Base-by-base conservation (phyloP, 2,113 vertebrate species). In the Pan troglodytes region DNA sequence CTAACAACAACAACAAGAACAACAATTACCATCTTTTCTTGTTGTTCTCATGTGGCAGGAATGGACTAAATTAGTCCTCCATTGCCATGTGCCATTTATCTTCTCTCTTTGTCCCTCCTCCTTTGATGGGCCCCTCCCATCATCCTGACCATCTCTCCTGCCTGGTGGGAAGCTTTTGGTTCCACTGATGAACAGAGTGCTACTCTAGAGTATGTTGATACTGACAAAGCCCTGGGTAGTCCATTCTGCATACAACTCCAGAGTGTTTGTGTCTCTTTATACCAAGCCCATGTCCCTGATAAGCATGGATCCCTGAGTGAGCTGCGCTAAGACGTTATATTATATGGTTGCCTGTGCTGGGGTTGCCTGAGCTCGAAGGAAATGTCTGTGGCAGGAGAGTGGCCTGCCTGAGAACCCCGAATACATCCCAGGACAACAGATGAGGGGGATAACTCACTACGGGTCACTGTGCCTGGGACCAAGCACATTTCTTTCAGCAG, bases 181-280 rank as follows among this genome's bases (percentile, higher is more conserved):
- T 59, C 35, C 5, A 5, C 27, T 25, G 5, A 57, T 70, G 73
- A 43, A n/a, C 22, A 73, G 52, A 70, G 83, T 4, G 8, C 22
- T 85, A 18, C 72, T 70, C 1, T 3, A 8, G 1, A 72, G 20
- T 8, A 9, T 5, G 10, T 12, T 38, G 25, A 43, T 18, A 32
- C 14, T 10, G 6, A 76, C 32, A 17, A 17, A 70, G 84, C 35
- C 50, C 13, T 43, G 18, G 25, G 8, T 23, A 14, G 82, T 35
- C 75, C 73, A 2, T 18, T 27, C 0, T 18, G 14, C 0, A 0
- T 2, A 2, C 7, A 22, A 16, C 32, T 40, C 5, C 11, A 18
- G 48, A 57, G 13, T 0, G 25, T 55, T 75, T n/a, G 4, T 0
- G 10, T 48, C 18, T 81, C 18, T 64, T 61, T 45, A 25, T 18